Conservation (phyloP, 2,888 invertebrate species). For the Calliscelio sp. region DNA sequence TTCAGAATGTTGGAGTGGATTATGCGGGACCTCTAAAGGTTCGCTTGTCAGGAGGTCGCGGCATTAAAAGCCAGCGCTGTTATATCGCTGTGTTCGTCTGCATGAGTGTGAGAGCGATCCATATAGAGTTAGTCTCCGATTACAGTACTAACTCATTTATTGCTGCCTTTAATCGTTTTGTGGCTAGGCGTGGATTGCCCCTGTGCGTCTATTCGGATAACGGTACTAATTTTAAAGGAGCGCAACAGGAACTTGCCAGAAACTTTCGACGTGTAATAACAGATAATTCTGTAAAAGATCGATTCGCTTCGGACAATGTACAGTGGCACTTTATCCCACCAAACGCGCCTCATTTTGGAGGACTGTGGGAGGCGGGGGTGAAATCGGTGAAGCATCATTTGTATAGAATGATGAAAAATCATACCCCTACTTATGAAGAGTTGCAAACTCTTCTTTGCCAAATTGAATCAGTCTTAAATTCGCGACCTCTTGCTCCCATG, state of each 20-base stretch:
- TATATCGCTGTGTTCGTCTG: not conserved
- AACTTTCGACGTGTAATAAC: not conserved
- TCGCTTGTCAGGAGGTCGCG: not conserved
- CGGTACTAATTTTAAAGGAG: conserved; percentile 33
- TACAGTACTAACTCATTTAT: not conserved
- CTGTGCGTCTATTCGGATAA: not conserved
- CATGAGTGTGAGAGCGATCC: not conserved
- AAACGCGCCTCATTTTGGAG: not conserved
- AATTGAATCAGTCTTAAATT: not conserved
- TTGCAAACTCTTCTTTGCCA: not conserved
- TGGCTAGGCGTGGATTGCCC: conserved; percentile 14
- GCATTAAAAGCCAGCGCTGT: not conserved
- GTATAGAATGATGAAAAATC: not conserved
- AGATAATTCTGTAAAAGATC: not conserved
- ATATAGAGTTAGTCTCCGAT: not conserved
- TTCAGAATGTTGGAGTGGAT: not conserved
- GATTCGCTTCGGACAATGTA: not conserved
- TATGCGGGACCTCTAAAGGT: not conserved
- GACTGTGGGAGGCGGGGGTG: not conserved
- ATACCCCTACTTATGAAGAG: not conserved
- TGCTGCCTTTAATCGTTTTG: not conserved
- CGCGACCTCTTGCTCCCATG: not conserved
- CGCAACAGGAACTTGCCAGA: not conserved
- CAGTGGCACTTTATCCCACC: not conserved
- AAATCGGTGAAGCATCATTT: not conserved